Evolutionary conservation across 2,797 vertebrate species (phyloP).

Genomic region (Enteromius unitaeniatus): DNA sequence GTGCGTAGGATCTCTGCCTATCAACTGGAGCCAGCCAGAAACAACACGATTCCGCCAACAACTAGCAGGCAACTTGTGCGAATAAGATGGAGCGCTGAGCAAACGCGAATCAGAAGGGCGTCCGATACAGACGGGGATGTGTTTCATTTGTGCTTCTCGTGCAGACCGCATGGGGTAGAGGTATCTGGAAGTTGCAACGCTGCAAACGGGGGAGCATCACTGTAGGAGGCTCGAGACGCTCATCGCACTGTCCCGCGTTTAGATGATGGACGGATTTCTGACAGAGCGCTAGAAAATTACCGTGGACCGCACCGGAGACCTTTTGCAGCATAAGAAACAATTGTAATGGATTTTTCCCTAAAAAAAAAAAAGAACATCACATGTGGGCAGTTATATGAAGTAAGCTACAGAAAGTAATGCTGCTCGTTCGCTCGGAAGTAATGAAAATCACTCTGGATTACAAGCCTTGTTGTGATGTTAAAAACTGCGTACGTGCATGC

Average conservation of each 20-base stretch:
- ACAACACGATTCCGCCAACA: background rate
- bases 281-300: constrained; percentile 7
- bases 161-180: constrained; percentile 46
- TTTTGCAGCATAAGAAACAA: background rate
- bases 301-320: background rate
- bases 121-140: constrained; percentile 15
- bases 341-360: constrained; percentile 24
- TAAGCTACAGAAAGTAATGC: constrained; percentile 30
- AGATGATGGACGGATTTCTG: constrained; percentile 31
- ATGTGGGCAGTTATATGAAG: background rate
- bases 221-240: constrained; percentile 17
- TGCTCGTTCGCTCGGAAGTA: background rate
- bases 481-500: background rate
- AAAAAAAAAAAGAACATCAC: constrained; percentile 9
- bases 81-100: constrained; percentile 7
- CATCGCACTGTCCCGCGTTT: constrained; percentile 28
- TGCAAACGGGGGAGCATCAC: constrained; percentile 34
- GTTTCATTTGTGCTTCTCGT: constrained; percentile 33
- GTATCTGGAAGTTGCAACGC: constrained; percentile 44
- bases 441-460: constrained; percentile 39
- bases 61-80: constrained; percentile 2
- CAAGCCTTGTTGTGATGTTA: constrained; percentile 20
- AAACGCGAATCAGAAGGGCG: constrained; percentile 27
- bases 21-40: background rate
- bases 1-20: constrained; percentile 18